Evolutionary conservation across 1,140 invertebrate genomes (phyloP).

Genomic region (Papilio dardanus): DNA sequence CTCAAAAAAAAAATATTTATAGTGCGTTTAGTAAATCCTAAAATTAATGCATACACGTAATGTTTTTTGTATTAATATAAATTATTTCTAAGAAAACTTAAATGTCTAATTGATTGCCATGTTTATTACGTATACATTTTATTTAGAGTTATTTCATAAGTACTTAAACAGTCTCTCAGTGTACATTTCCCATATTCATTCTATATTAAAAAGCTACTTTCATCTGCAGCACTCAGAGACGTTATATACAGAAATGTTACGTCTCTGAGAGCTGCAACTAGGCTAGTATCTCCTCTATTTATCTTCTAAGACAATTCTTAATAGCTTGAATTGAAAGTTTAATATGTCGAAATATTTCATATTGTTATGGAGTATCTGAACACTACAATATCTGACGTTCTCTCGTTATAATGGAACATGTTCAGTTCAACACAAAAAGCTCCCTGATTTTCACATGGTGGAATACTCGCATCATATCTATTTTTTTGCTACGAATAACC

Average conservation of each 20-base stretch:
- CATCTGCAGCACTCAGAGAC: too few species aligned
- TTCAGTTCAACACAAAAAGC: constrained; percentile 35
- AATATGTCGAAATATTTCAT: not conserved
- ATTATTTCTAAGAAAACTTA: not conserved
- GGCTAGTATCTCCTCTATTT: not conserved
- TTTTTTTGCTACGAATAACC: constrained; percentile 28
- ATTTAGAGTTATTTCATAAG: not conserved
- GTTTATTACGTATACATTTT: not conserved
- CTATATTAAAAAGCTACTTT: not conserved
- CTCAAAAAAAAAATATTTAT: not conserved
- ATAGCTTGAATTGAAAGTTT: not conserved
- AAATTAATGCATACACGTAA: not conserved
- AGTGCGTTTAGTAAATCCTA: not conserved
- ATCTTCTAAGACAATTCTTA: not conserved
- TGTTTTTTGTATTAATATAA: not conserved
- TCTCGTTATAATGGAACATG: constrained; percentile 46
- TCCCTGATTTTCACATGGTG: constrained; percentile 41
- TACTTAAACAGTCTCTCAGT: not conserved
- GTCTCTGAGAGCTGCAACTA: not conserved
- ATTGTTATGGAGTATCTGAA: constrained; percentile 20
- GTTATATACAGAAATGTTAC: too few species aligned
- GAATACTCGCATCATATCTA: constrained; percentile 32
- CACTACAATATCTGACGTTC: constrained; percentile 36
- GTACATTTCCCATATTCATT: not conserved
- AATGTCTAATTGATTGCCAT: not conserved